Percentiles rank a stretch among this genome's conserved stretches.
Evolutionary conservation across 2,888 invertebrate species (phyloP).

Genomic region (Epinotia ramella): DNA sequence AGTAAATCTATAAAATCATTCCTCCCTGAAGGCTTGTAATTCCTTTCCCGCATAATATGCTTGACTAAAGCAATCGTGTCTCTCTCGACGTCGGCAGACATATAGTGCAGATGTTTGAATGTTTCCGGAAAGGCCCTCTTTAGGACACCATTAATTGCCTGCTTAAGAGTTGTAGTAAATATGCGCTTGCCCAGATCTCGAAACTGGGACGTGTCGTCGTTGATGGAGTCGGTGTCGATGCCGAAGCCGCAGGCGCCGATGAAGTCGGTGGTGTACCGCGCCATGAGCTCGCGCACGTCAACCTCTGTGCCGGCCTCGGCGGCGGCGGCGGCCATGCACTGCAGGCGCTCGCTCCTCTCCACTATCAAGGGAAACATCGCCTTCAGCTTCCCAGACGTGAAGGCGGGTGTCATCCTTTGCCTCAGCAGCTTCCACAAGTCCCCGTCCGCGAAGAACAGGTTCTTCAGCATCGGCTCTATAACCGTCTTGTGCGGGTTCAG

Average conservation of each 20-base stretch:
- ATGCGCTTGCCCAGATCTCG: not conserved
- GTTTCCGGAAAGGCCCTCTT: not conserved
- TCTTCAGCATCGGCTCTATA: slow-evolving; percentile 45
- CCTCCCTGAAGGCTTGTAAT: slow-evolving; percentile 35
- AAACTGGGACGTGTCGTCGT: slow-evolving; percentile 24
- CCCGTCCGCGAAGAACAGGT: slow-evolving; percentile 47
- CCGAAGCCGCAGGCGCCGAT: slow-evolving; percentile 47
- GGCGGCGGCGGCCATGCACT: not conserved
- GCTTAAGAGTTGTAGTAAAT: not conserved
- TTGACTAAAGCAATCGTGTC: slow-evolving; percentile 3
- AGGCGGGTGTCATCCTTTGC: slow-evolving; percentile 46
- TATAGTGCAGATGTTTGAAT: not conserved
- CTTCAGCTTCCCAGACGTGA: slow-evolving; percentile 42
- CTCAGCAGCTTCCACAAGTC: slow-evolving; percentile 47
- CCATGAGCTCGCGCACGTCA: slow-evolving; percentile 42
- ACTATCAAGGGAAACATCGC: not conserved
- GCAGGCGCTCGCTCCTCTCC: not conserved
- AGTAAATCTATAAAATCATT: slow-evolving; percentile 44
- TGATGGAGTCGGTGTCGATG: slow-evolving; percentile 43
- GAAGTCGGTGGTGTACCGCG: slow-evolving; percentile 47
- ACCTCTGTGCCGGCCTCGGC: not conserved
- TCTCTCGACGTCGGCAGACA: not conserved
- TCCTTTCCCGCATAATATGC: not conserved
- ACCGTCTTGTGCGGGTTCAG: slow-evolving; percentile 41
- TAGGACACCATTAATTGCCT: not conserved